Conservation (phyloP, 1,140 invertebrate genomes). For the Ips typographus region DNA sequence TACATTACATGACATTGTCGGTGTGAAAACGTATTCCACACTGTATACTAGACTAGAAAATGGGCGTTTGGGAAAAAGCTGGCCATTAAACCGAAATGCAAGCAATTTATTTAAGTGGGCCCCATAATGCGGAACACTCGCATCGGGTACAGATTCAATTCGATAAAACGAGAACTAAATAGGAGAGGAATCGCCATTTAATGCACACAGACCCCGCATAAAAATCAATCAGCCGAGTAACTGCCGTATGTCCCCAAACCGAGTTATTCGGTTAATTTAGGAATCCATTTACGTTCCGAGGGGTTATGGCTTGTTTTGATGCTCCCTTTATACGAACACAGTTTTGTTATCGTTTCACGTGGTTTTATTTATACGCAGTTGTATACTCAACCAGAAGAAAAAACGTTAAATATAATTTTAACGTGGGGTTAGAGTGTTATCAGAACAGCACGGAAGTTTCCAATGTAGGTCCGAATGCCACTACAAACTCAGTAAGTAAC, state of each 20-base stretch:
- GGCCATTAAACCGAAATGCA: slow-evolving; percentile 28
- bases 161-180: slow-evolving; percentile 35
- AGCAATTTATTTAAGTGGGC: slow-evolving; percentile 34
- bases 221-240: slow-evolving; percentile 35
- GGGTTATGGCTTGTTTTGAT: too few species aligned
- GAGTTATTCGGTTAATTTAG: slow-evolving; percentile 27
- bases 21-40: too few species aligned
- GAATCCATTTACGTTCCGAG: background rate
- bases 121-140: slow-evolving; percentile 32
- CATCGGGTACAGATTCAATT: slow-evolving; percentile 31
- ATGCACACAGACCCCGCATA: slow-evolving; percentile 31
- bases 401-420: too few species aligned
- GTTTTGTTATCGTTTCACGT: too few species aligned
- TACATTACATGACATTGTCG: too few species aligned
- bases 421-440: slow-evolving; percentile 7
- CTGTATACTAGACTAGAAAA: background rate
- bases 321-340: too few species aligned
- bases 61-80: slow-evolving; percentile 4
- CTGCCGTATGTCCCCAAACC: slow-evolving; percentile 32
- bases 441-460: slow-evolving; percentile 26
- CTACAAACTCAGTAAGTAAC: slow-evolving; percentile 19
- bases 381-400: too few species aligned
- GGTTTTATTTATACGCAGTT: too few species aligned
- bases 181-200: slow-evolving; percentile 34
- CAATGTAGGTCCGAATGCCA: slow-evolving; percentile 18